A percentile compares a stretch with the other conserved stretches of the same genome.
phyloP scores from a whole-genome alignment of 2,797 vertebrate species.

The Avahi laniger region DNA sequence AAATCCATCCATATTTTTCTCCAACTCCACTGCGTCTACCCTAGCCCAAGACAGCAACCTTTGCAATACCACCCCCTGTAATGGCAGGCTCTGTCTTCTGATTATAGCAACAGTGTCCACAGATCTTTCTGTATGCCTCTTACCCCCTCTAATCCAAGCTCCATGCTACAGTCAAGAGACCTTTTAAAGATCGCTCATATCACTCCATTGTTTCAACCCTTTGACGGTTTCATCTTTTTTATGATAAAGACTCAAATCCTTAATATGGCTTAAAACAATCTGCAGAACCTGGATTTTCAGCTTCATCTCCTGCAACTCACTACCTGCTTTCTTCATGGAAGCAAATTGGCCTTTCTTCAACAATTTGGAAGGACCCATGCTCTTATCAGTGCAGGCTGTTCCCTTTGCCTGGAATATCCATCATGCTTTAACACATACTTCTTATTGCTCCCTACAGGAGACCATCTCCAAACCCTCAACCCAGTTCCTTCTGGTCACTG shows the following conservation, averaged over 20 bases:
- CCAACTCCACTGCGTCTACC: neutral
- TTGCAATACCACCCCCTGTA: neutral
- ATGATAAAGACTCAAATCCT: neutral
- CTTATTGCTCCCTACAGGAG: neutral
- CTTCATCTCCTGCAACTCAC: neutral
- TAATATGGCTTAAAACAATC: neutral
- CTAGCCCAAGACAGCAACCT: neutral
- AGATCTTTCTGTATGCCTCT: neutral
- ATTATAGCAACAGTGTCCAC: too few species aligned
- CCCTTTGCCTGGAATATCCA: neutral
- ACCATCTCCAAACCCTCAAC: neutral
- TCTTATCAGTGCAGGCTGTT: neutral
- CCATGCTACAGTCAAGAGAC: neutral
- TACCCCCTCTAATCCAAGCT: neutral
- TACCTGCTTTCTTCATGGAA: neutral
- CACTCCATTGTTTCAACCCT: neutral
- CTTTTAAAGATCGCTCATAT: neutral
- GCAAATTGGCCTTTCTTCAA: neutral
- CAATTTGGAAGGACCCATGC: neutral
- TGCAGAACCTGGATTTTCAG: neutral
- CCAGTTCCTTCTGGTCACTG: neutral
- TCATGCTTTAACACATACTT: neutral
- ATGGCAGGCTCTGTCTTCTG: neutral
- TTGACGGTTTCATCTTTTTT: neutral
- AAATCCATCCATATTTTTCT: neutral